Evolutionary conservation across 2,888 invertebrate genomes (phyloP), one percentile per base, ranked within the genome.

Genomic region (Parnassius orleans): DNA sequence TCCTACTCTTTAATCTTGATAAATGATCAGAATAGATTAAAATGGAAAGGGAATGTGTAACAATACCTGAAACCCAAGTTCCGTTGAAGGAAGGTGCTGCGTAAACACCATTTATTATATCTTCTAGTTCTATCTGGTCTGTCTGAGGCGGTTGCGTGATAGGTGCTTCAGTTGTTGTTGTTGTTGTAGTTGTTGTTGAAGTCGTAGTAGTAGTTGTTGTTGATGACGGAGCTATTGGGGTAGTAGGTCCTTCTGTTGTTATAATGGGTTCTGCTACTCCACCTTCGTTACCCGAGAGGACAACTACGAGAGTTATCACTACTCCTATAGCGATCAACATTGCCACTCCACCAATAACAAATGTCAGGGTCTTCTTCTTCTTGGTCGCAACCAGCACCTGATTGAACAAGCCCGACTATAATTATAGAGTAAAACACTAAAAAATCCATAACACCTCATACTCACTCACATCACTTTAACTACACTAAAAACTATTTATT

Each of bases 1-100:
- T 33, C 1, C 33, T 33, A 33, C 3, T 33, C 5, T 33, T 7
- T 33, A 33, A 3, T 33, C 33, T 33, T 33, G 33, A 33, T 7
- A 33, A 33, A 33, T 33, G 19, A 33, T 7, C 33, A 33, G 33
- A 7, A 33, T 33, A 7, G 33, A 33, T 33, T 33, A 33, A 33
- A 33, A 33, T 33, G 33, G 33, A 33, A 7, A 7, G 5, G 10
- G 41, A 44, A 42, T 47, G 2, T 53, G 55, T 54, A 46, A 61
- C 56, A 80, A 81, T 86, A 96, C 96, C 96, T 80, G 95, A 93
- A 63, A 96, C 91, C 97, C 97, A 97, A 54, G 95, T 94, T 59
- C 95, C 97, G 82, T 97, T 97, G 81, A 97, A 97, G 51, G 93
- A 89, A 65, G 92, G 92, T 0, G 96, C 92, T 12, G 93, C 85